A percentile compares a stretch with the other conserved stretches of the same genome.
Evolutionary conservation across 2,888 invertebrate genomes (phyloP).

Genomic region (Laspeyria flexula): DNA sequence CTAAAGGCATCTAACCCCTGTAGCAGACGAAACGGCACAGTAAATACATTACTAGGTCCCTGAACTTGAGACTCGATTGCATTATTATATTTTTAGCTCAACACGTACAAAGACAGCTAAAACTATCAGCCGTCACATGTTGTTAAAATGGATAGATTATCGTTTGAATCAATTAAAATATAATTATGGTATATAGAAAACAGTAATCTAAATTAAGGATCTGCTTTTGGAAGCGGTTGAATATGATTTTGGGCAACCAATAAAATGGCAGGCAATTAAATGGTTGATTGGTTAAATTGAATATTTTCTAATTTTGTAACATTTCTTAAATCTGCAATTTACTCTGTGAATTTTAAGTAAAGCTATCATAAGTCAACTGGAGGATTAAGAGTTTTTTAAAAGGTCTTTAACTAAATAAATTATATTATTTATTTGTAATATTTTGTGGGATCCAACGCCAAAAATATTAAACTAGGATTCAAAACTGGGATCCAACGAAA

Average conservation of each 20-base stretch:
- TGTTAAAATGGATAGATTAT: constrained; percentile 19
- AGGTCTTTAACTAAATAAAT: no score
- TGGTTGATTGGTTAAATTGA: not conserved
- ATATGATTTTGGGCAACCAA: not conserved
- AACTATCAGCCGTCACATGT: not conserved
- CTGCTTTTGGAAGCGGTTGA: constrained; percentile 7
- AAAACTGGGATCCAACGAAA: no score
- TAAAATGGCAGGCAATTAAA: not conserved
- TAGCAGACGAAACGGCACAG: constrained; percentile 62
- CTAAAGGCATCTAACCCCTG: constrained; percentile 46
- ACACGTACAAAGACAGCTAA: constrained; percentile 28
- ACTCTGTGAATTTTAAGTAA: no score
- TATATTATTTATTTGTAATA: no score
- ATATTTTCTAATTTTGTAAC: no score
- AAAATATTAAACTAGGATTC: no score
- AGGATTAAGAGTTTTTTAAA: no score
- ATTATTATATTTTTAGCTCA: constrained; percentile 59
- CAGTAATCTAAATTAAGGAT: constrained; percentile 10
- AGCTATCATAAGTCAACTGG: no score
- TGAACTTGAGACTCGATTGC: constrained; percentile 69
- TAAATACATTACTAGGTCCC: constrained; percentile 62
- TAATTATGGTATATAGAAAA: constrained; percentile 6
- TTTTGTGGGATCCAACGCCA: no score
- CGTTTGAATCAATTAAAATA: constrained; percentile 13
- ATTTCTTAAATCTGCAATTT: no score